Evolutionary conservation across 2,797 vertebrate genomes (phyloP), one percentile per base, ranked within the genome.

Genomic region (Cirrhinus molitorella): DNA sequence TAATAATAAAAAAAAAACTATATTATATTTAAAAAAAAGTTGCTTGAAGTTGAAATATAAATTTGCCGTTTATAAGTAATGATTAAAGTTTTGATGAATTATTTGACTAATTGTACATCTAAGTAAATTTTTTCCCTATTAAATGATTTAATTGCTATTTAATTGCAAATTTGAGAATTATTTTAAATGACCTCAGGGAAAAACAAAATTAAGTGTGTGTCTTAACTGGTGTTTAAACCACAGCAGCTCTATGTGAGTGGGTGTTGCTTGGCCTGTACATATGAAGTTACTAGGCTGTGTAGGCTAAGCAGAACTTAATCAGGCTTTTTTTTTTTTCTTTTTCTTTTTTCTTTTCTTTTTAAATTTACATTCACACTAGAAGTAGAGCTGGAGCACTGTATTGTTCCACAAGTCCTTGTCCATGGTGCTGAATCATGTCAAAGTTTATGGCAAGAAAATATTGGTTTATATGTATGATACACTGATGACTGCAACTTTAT

Each of bases 401-500:
- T 34, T 73, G 17, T 73, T 53, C 17, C 25, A n/a, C 3, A 8
- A 21, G 23, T 5, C 75, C 59, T 63, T 78, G 75, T 78, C 75
- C 75, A 9, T 78, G 75, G 75, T 78, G 43, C 75, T 78, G 57
- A 78, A 78, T 65, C 25, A n/a, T 12, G 17, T 0, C 57, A 78
- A 31, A 6, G 14, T 59, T 77, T 4, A 63, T 49, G 25, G 43
- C 17, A 73, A 11, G 6, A 19, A 17, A 71, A 28, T 28, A 28
- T 17, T 34, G 47, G 25, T 72, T 72, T 31, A 40, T 40, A 8
- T 72, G 5, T 68, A 19, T 21, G 5, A 37, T 37, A 37, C 14
- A 40, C 4, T 23, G 13, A 23, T 17, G 34, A 17, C 3, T 19
- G 40, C 28, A 3, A 23, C 10, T 6, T 16, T 40, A 57, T 74